Evolutionary conservation across 2,113 vertebrate genomes (phyloP).

Genomic region (Silurus glanis): DNA sequence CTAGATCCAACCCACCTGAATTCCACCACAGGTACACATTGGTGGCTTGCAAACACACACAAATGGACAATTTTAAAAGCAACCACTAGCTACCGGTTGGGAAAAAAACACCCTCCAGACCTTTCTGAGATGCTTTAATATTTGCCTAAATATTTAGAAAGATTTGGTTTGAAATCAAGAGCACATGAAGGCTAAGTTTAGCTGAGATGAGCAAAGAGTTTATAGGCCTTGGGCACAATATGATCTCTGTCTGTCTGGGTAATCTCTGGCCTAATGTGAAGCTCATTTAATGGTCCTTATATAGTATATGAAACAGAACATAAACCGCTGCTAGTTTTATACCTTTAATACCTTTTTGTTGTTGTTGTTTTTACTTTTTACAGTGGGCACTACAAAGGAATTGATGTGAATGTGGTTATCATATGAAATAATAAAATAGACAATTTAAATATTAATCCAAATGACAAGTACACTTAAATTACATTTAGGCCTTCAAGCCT

Average conservation of each 20-base stretch:
- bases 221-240: conserved; percentile 3
- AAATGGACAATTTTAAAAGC: conserved; percentile 22
- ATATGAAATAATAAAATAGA: not conserved
- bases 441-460: conserved; percentile 17
- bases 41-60: conserved; percentile 29
- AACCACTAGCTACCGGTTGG: not conserved
- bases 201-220: conserved; percentile 26
- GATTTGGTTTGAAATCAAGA: conserved; percentile 40
- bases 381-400: not conserved
- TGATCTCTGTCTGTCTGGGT: conserved; percentile 26
- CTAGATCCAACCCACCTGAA: conserved; percentile 39
- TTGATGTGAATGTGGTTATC: not conserved
- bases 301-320: conserved; percentile 30
- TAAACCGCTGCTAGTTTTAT: not conserved
- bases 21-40: conserved; percentile 35
- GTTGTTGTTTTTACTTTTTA: not conserved
- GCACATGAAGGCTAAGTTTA: conserved; percentile 40
- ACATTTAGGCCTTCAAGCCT: not conserved
- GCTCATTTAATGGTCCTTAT: not conserved
- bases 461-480: not conserved
- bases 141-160: conserved; percentile 44
- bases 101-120: conserved; percentile 1
- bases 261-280: not conserved
- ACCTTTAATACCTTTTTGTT: not conserved
- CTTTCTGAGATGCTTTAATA: conserved; percentile 22